These are phyloP conservation scores for Apeltes quadracus DNA, from an alignment of 2,113 vertebrate species.

Conservation along the genomic window DNA sequence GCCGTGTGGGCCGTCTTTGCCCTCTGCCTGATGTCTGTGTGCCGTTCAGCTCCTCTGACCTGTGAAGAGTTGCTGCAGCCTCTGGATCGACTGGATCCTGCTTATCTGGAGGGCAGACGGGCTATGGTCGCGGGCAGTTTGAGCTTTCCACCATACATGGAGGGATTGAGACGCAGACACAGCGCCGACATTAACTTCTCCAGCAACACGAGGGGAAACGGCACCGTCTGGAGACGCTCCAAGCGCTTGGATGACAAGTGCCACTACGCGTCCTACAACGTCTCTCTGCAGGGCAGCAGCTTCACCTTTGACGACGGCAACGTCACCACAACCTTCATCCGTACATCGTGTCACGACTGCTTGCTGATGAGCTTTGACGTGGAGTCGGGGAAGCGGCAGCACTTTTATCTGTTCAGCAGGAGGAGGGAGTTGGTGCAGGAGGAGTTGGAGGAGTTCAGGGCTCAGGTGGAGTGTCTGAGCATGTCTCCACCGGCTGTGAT, in stretches of 20 bases:
- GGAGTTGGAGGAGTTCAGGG: slow-evolving; percentile 49
- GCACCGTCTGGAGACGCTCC: slow-evolving; percentile 15
- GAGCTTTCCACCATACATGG: background rate
- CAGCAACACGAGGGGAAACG: slow-evolving; percentile 14
- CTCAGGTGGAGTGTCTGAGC: slow-evolving; percentile 52
- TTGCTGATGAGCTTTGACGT: slow-evolving; percentile 34
- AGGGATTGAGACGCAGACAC: slow-evolving; percentile 42
- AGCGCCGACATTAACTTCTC: slow-evolving; percentile 31
- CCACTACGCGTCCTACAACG: slow-evolving; percentile 2
- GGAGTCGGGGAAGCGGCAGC: background rate
- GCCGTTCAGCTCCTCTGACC: slow-evolving; percentile 30
- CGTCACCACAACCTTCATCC: background rate
- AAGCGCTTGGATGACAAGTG: slow-evolving; percentile 6
- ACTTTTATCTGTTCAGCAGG: slow-evolving; percentile 49
- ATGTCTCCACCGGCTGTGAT: slow-evolving; percentile 43
- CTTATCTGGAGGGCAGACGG: slow-evolving; percentile 41
- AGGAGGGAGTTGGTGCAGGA: slow-evolving; percentile 45
- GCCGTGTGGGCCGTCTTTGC: background rate
- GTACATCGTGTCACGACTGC: slow-evolving; percentile 45
- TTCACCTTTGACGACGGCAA: slow-evolving; percentile 42
- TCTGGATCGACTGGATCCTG: slow-evolving; percentile 14
- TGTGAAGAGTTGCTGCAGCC: slow-evolving; percentile 50
- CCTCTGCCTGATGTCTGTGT: slow-evolving; percentile 17
- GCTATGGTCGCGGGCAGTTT: slow-evolving; percentile 33
- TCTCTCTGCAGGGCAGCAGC: slow-evolving; percentile 48